These are phyloP conservation scores for Globodera rostochiensis DNA, from an alignment of 1,140 invertebrate genomes.

Conservation along the genomic window DNA sequence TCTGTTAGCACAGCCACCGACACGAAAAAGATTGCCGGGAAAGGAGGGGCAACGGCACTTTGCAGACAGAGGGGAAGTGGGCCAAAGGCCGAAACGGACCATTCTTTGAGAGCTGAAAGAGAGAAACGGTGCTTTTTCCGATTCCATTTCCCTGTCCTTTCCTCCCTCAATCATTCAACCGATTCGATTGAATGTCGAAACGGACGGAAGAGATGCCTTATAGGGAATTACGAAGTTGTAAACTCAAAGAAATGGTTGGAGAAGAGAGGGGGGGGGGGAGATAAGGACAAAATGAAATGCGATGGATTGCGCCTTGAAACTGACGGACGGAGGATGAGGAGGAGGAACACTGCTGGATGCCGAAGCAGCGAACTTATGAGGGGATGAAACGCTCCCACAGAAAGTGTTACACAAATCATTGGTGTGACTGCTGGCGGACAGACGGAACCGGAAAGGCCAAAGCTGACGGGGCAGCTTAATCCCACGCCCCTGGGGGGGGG, in stretches of 20 bases:
- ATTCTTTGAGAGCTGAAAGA: slow-evolving; percentile 6
- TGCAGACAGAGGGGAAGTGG: not conserved
- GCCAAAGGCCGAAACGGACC: slow-evolving; percentile 8
- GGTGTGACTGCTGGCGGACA: too few species aligned
- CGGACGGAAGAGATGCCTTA: too few species aligned
- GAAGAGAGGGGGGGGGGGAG: not conserved
- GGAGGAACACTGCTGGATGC: not conserved
- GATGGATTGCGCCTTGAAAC: not conserved
- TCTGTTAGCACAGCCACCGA: not conserved
- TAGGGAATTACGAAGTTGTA: too few species aligned
- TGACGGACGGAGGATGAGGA: not conserved
- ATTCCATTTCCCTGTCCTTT: too few species aligned
- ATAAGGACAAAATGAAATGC: not conserved
- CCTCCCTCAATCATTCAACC: too few species aligned
- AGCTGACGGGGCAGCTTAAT: too few species aligned
- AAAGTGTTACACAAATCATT: too few species aligned
- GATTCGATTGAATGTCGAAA: too few species aligned
- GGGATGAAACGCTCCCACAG: too few species aligned
- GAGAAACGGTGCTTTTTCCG: too few species aligned
- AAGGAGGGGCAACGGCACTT: not conserved
- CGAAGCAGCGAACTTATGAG: not conserved
- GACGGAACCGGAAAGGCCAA: too few species aligned
- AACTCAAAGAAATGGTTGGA: not conserved
- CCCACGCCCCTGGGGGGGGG: too few species aligned
- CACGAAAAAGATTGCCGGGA: not conserved